Evolutionary conservation across 2,113 vertebrate genomes (phyloP), one percentile per base, ranked within the genome.

Genomic region (Epinephelus moara): DNA sequence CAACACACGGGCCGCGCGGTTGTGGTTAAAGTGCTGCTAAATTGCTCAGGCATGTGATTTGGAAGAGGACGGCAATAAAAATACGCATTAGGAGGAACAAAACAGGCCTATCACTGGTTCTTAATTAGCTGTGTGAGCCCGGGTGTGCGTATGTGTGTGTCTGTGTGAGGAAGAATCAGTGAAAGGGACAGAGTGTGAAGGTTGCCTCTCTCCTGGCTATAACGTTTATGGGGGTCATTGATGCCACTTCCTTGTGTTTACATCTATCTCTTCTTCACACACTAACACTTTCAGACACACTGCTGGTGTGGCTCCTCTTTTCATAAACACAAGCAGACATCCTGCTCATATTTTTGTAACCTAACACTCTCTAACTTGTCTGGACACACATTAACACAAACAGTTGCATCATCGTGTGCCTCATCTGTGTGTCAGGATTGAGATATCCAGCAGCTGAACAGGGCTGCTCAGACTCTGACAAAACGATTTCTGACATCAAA

Each of bases 121-220:
- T 86, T 91, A 89, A 92, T 90, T 81, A 88, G 78, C 61, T 75
- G 66, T 68, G 80, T 59, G 75, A 78, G 57, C 25, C 47, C 3
- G 5, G 10, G 69, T 2, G 50, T 63, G 50, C 37, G 12, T 47
- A 42, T 18, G n/a, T 49, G 23, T 69, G 75, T 60, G 64, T 27
- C 3, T 27, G 27, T n/a, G 40, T 5, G 75, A 11, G 70, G 9
- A 10, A 17, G 47, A 21, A 30, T n/a, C 2, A 81, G 66, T 7
- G 53, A 77, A n/a, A 60, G 27, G n/a, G 52, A 82, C 15, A 45
- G 55, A 67, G 90, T 53, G 59, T 78, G 83, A 72, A 86, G 81
- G 80, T 71, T 86, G 87, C 40, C 81, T 76, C 70, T 82, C 42
- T 74, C 23, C 47, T 13, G 27, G 60, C 72, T 52, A 7, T 88